Conservation (phyloP, 2,888 invertebrate genomes). For the Diarsia rubi region DNA sequence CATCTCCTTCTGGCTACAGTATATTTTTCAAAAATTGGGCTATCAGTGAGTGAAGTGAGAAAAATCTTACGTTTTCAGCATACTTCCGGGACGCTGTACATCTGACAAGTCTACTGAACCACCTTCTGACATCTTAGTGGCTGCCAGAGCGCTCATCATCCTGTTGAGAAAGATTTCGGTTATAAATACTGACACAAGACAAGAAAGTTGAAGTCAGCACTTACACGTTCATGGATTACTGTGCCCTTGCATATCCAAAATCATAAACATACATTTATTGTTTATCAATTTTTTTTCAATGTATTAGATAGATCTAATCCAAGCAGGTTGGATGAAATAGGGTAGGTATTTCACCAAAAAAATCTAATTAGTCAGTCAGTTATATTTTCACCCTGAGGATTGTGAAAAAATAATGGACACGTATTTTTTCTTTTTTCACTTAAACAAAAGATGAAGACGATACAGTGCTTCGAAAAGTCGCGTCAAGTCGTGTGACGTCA, state of each 20-base stretch:
- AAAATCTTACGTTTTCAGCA: conserved; percentile 91
- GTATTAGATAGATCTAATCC: too few relatives aligned
- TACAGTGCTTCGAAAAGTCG: too few relatives aligned
- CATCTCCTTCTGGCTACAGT: background rate
- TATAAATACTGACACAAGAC: background rate
- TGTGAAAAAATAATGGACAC: too few relatives aligned
- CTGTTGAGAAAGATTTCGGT: conserved; percentile 73
- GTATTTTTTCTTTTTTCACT: too few relatives aligned
- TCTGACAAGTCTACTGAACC: conserved; percentile 95
- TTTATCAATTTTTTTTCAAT: too few relatives aligned
- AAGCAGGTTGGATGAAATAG: too few relatives aligned
- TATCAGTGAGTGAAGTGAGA: background rate
- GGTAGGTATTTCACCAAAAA: too few relatives aligned
- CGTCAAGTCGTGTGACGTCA: too few relatives aligned
- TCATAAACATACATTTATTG: background rate
- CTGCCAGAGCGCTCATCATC: conserved; percentile 94
- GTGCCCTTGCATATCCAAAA: conserved; percentile 12
- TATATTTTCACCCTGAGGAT: too few relatives aligned
- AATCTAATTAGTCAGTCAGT: too few relatives aligned
- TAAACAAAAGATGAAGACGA: too few relatives aligned
- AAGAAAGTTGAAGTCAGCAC: background rate
- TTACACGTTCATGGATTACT: conserved; percentile 21
- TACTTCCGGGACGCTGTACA: conserved; percentile 89
- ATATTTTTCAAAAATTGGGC: background rate
- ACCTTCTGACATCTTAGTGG: conserved; percentile 95